Percentiles rank a stretch among this genome's conserved stretches.
phyloP scores from a whole-genome alignment of 35 echinoderm and acorn worm genomes.

The Apostichopus parvimensis region DNA sequence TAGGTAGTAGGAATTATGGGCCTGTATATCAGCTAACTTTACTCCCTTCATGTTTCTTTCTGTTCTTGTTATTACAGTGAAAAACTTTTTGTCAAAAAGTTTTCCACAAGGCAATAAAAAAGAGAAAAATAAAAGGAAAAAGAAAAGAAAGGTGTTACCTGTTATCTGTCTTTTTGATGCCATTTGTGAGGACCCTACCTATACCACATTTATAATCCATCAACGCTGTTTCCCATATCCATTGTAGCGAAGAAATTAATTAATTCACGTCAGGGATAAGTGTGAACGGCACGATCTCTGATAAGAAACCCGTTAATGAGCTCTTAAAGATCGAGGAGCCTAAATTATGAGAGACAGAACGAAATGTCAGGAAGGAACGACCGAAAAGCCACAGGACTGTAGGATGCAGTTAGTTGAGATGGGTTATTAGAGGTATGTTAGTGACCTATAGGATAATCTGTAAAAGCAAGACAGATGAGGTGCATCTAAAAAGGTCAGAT shows the following conservation, averaged over 20 bases:
- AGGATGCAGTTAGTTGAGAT: too few species aligned
- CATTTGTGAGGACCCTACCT: background rate
- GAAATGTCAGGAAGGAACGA: background rate
- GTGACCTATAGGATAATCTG: too few species aligned
- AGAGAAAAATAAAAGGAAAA: too few species aligned
- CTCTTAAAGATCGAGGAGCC: background rate
- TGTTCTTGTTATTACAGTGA: too few species aligned
- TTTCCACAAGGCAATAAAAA: too few species aligned
- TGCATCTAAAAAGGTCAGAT: too few species aligned
- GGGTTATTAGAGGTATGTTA: too few species aligned
- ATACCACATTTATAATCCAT: background rate
- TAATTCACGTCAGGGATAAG: background rate
- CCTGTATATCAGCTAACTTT: too few species aligned
- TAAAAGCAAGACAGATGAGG: too few species aligned
- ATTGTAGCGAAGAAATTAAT: background rate
- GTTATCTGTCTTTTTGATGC: background rate
- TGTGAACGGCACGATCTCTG: background rate
- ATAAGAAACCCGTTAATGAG: background rate
- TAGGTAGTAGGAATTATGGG: too few species aligned
- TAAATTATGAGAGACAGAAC: background rate
- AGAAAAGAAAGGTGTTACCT: background rate
- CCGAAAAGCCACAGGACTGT: background rate
- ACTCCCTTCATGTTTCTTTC: too few species aligned
- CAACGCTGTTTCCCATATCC: background rate
- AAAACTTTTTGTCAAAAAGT: too few species aligned